Evolutionary conservation across 2,888 invertebrate species (phyloP), one percentile per base, ranked within the genome.

Genomic region (Drosophila hamatofila): DNA sequence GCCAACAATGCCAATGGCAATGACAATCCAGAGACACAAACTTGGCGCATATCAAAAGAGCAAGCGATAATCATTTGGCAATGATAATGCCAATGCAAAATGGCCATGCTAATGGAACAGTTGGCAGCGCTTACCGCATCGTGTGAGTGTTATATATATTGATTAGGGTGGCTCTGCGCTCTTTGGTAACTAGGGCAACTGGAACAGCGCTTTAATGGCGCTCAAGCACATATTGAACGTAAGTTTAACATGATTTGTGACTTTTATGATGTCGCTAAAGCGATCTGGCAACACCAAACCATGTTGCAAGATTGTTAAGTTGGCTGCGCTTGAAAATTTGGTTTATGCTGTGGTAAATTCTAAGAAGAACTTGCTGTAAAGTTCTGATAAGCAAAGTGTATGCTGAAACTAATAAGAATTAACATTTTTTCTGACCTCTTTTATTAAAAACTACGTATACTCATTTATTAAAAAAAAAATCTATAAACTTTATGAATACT

Each of bases 31-130:
- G 27, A 11, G 27, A 48, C 48, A 48, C 48, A 48, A 27, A 30
- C 30, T 49, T 18, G 60, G 49, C 61, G 44, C 55, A 66, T 57
- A 64, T 62, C 70, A 65, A 54, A 59, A 39, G 30, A 35, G 30
- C 46, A 57, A 57, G 55, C 72, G 67, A 78, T 81, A 73, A 74
- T 77, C 68, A 78, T 73, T 83, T 81, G 87, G 75, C 83, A 83
- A 73, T 71, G 69, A 77, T 81, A 83, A 86, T 81, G 66, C 51
- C 35, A 35, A 49, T 49, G 25, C 39, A 72, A 75, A 75, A 66
- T 75, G 39, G 55, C 21, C 44, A 46, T 25, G 57, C 52, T 65
- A 70, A 75, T 75, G 78, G 62, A 63, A 60, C 42, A 62, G 48
- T 70, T 70, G 70, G 61, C 66, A 68, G 27, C 18, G 57, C 33